Evolutionary conservation across 2,888 invertebrate species (phyloP), one percentile per base, ranked within the genome.

Genomic region (Hypolimnas misippus): DNA sequence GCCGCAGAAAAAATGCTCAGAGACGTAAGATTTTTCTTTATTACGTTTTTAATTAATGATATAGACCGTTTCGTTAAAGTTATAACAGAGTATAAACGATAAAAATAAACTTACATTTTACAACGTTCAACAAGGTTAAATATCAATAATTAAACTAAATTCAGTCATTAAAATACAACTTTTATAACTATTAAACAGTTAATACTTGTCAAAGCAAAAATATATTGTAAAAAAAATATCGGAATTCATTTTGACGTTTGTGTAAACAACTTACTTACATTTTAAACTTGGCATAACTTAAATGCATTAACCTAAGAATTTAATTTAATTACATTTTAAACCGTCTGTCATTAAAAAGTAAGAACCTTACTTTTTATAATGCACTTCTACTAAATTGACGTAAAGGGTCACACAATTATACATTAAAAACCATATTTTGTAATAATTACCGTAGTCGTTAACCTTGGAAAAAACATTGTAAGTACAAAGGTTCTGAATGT

Each of bases 1-100:
- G 97, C 96, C n/a, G 97, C 98, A 0, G 98, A 98, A 83, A 96
- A 96, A 89, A 98, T 98, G 98, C 89, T 98, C 1, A 92, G 97
- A 89, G 95, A 96, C 77, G 98, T 98, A 91, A 94, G 95, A 72
- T 17, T 40, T 59, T 12, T 17, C n/a, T n/a, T 38, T 38, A 38
- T n/a, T n/a, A 38, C 2, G 3, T n/a, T 38, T n/a, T 25, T 3
- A 25, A 21, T 21, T 17, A 7, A 42, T 44, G 19, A 12, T 19
- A 19, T 35, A 10, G 8, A 35, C 3, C 12, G 12, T 35, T 35
- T 0, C 8, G 3, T 35, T 12, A 8, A 35, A 2, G 25, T 25
- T 25, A 3, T 25, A 25, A 25, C 25, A n/a, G n/a, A n/a, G n/a
- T n/a, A n/a, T n/a, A n/a, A 29, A 29, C 29, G 29, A 29, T 29